Percentiles rank a stretch among this genome's conserved stretches.
Conservation (phyloP, 2,888 invertebrate species). For the Drosophila eohydei region DNA sequence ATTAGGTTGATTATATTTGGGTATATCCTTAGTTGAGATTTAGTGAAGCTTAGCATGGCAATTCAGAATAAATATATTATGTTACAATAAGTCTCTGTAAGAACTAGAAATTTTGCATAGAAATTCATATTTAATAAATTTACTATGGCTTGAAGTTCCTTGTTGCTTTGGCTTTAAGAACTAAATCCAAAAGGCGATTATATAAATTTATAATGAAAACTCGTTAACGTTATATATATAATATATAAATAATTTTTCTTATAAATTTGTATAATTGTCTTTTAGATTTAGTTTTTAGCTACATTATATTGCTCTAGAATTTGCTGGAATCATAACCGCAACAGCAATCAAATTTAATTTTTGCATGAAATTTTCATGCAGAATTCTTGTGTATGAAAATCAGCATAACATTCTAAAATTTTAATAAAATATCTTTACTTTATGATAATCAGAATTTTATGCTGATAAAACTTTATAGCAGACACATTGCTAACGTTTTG, state of each 20-base stretch:
- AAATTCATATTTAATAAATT: no score
- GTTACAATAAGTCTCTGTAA: no score
- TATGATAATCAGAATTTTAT: neutral
- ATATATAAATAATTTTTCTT: no score
- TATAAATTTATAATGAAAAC: no score
- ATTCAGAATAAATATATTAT: neutral
- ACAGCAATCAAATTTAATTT: neutral
- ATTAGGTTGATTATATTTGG: neutral
- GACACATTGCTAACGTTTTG: neutral
- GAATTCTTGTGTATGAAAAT: neutral
- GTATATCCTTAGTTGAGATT: neutral
- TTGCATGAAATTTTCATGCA: neutral
- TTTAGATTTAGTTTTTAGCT: no score
- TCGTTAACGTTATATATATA: no score
- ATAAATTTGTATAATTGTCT: no score
- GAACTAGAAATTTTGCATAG: no score
- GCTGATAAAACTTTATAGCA: neutral
- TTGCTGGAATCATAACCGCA: neutral
- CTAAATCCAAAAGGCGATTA: no score
- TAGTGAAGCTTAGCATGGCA: neutral
- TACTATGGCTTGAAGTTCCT: no score
- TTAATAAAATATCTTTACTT: neutral
- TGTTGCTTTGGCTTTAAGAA: no score
- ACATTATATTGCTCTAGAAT: neutral
- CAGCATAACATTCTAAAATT: neutral